Evolutionary conservation across 2,797 vertebrate species (phyloP).

Genomic region (Podarcis siculus): DNA sequence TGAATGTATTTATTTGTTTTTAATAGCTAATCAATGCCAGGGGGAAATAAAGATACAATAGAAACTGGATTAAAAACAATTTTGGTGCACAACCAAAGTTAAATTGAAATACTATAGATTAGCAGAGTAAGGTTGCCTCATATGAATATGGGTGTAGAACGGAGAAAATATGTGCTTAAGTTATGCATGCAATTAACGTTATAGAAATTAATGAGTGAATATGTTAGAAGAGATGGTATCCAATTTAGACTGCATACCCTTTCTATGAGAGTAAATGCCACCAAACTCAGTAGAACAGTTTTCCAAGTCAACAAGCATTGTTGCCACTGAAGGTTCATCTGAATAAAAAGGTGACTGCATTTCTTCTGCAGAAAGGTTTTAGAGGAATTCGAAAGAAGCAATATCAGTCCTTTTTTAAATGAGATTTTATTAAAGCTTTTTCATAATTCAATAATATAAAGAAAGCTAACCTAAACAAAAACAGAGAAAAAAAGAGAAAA

Average conservation of each 20-base stretch:
- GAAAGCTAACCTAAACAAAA: too few relatives aligned
- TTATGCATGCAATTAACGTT: neutral
- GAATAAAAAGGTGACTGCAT: neutral
- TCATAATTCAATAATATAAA: too few relatives aligned
- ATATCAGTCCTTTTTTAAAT: neutral
- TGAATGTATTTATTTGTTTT: neutral
- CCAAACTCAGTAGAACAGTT: neutral
- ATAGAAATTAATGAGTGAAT: neutral
- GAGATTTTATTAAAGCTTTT: too few relatives aligned
- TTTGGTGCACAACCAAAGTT: neutral
- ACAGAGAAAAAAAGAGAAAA: too few relatives aligned
- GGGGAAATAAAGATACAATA: neutral
- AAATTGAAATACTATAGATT: neutral
- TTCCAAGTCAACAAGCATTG: neutral
- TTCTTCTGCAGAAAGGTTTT: too few relatives aligned
- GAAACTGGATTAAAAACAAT: neutral
- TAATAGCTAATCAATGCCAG: constrained; percentile 4
- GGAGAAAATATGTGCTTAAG: neutral
- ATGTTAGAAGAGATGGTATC: neutral
- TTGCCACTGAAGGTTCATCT: neutral
- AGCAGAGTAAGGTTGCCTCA: neutral
- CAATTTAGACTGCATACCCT: neutral
- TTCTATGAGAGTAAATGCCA: neutral
- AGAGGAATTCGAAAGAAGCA: neutral
- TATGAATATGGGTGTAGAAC: neutral